Evolutionary conservation across 2,797 vertebrate genomes (phyloP).

Genomic region (Lagocephalus sceleratus): DNA sequence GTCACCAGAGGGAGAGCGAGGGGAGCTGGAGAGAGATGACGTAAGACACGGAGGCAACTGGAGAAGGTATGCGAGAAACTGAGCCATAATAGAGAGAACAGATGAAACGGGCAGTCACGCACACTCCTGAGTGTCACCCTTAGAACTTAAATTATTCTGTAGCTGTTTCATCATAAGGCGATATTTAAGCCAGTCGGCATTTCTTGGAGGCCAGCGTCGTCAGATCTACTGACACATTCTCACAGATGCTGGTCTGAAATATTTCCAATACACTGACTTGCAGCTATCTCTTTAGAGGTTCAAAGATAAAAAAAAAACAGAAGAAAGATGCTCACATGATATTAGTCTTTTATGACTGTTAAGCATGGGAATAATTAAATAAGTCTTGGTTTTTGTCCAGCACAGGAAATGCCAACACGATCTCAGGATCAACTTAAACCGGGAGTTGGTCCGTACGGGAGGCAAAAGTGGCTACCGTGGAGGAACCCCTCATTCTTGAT

Average conservation of each 20-base stretch:
- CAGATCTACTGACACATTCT: no score
- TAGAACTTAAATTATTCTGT: no score
- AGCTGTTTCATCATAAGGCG: no score
- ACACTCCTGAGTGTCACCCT: no score
- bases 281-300: neutral
- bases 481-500: conserved; percentile 30
- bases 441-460: conserved; percentile 22
- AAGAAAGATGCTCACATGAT: no score
- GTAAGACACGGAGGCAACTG: conserved; percentile 37
- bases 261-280: no score
- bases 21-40: conserved; percentile 55
- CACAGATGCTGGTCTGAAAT: neutral
- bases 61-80: conserved; percentile 16
- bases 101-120: neutral
- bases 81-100: conserved; percentile 19
- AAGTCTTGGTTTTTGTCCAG: conserved; percentile 32
- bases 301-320: neutral
- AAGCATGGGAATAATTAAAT: conserved; percentile 17
- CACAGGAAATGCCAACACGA: conserved; percentile 46
- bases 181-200: no score
- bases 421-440: conserved; percentile 27
- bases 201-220: no score
- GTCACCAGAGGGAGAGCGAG: conserved; percentile 21
- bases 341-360: neutral
- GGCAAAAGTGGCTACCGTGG: conserved; percentile 30